Base-by-base conservation (phyloP, 2,888 invertebrate genomes). In the Tipula lateralis region DNA sequence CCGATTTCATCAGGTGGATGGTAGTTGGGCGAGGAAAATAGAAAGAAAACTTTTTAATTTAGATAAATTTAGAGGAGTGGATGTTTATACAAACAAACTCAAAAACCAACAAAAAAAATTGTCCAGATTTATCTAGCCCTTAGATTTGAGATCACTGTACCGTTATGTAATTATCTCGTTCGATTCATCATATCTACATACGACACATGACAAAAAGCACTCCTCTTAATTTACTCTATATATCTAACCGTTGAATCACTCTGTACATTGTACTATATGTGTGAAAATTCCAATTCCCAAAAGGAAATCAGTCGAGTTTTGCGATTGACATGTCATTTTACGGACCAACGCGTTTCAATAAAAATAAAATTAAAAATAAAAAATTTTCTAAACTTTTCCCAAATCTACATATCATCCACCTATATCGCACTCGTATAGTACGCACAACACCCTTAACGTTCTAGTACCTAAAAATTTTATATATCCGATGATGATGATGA, bases 281-380 rank as follows among this genome's bases (percentile, higher is more conserved):
- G 66, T 66, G 66, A 66, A 66, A n/a, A 16, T 80, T 50, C 5
- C 3, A 9, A 29, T 80, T 82, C 30, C 32, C 82, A 82, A 82
- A 82, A 30, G 82, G 32, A 82, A 82, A 16, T 30, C 30, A 82
- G 5, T 82, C n/a, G 32, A 82, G 32, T 66, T 66, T 87, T 90
- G 90, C 89, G 89, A 90, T 90, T 90, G 90, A 90, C 90, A 90
- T 89, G 90, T 90, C 90, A 90, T 90, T 90, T 90, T 88, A 90
- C 90, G 90, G 89, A 88, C 89, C 90, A 89, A 88, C 90, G 90
- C 90, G 89, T 90, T 88, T 90, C 89, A 90, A 90, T 90, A 89
- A 89, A 89, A 89, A 88, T 30, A 30, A 82, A 82, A 82, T 30
- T 82, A 82, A 66, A 19, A 66, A 66, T 24, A 66, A 66, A 66